A percentile compares a stretch with the other conserved stretches of the same genome.
Evolutionary conservation across 2,888 invertebrate species (phyloP).

Genomic region (Aphrophora alni): DNA sequence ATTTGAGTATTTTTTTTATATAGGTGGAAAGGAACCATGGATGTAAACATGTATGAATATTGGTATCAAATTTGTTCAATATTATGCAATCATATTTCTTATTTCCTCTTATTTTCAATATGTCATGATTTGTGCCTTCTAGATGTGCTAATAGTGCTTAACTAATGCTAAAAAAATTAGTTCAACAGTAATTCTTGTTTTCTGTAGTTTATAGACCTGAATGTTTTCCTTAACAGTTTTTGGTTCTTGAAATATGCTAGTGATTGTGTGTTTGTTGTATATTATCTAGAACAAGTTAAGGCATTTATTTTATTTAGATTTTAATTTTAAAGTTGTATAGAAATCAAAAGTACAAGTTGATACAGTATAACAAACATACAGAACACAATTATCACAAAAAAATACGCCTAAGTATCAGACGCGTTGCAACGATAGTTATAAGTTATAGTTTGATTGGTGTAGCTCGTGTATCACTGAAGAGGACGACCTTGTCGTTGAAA

Average conservation of each 20-base stretch:
- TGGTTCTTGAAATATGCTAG: background rate
- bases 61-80: background rate
- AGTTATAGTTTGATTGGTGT: too few relatives aligned
- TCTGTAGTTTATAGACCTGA: background rate
- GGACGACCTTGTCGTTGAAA: too few relatives aligned
- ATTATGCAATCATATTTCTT: background rate
- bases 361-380: too few relatives aligned
- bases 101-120: background rate
- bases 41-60: background rate
- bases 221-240: background rate
- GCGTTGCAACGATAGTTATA: too few relatives aligned
- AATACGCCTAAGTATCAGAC: too few relatives aligned
- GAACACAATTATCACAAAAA: too few relatives aligned
- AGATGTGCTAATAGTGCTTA: background rate
- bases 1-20: background rate
- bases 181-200: background rate
- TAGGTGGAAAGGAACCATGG: background rate
- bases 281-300: too few relatives aligned
- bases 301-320: too few relatives aligned
- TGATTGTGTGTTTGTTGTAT: background rate
- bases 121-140: background rate
- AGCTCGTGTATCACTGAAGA: too few relatives aligned
- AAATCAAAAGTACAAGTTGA: too few relatives aligned
- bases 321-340: too few relatives aligned
- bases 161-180: background rate